Base-by-base conservation (phyloP, 2,888 invertebrate genomes). In the Horisme vitalbata region DNA sequence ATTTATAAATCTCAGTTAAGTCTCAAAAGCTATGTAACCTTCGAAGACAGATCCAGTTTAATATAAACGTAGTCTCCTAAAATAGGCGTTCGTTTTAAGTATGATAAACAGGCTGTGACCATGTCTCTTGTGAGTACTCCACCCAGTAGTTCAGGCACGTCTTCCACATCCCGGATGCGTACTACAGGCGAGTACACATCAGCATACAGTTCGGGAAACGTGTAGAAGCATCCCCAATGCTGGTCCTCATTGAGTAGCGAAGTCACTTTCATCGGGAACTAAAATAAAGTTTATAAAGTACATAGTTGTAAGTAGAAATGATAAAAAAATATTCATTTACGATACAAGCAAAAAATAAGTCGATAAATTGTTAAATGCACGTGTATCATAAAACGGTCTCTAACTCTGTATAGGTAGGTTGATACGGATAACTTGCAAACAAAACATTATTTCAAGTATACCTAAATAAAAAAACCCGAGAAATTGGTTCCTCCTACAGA, bases 91-190 rank as follows among this genome's bases (percentile, higher is more conserved):
- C 85, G 79, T 46, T 86, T 90, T 24, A 93, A 72, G 62, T 91
- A 91, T 3, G 86, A 83, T 9, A 91, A 85, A 53, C 89, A 85
- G 4, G 83, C 74, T 9, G 90, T 81, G 47, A 93, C 83, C 62
- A 91, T 72, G 45, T 91, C 88, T 47, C 89, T 83, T 0, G 91
- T 91, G 8, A 93, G 76, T 7, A 89, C 68, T 0, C 91, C 92
- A 0, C 63, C 67, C 1, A 70, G 63, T 28, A 90, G 76, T n/a
- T 75, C 73, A 0, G 78, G 63, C 0, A 83, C 77, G 20, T 83
- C 80, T 7, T 72, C 63, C 0, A 69, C 23, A 2, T 68, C 54
- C 2, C 71, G 69, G 15, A 88, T 64, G 9, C 54, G 67, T 2
- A 82, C 75, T 2, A 74, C 61, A 0, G 88, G 89, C 0, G 85